phyloP scores from a whole-genome alignment of 92 coral and sea anemone species.

The Palythoa grandis region DNA sequence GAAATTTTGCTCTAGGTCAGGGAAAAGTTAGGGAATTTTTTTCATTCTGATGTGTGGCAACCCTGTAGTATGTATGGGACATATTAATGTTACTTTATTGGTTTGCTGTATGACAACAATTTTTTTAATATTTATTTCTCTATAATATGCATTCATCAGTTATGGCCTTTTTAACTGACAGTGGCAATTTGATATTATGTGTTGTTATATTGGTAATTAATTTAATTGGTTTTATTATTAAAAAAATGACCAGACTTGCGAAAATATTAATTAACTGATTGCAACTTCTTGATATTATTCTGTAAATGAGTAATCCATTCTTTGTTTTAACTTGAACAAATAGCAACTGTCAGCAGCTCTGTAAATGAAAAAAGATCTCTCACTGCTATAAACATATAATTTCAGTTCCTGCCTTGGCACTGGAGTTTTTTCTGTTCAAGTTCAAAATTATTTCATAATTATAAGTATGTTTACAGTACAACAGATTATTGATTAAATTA shows the following conservation, averaged over 20 bases:
- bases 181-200: neutral
- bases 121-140: neutral
- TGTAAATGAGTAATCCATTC: neutral
- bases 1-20: too few relatives aligned
- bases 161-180: neutral
- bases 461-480: neutral
- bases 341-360: conserved; percentile 2
- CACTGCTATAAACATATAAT: conserved; percentile 10
- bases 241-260: neutral
- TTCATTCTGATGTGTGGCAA: too few relatives aligned
- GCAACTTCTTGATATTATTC: conserved; percentile 2
- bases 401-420: neutral
- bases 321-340: neutral
- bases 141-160: neutral
- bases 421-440: conserved; percentile 6
- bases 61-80: too few relatives aligned
- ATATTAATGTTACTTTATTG: too few relatives aligned
- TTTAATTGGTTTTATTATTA: neutral
- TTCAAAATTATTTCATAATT: conserved; percentile 2
- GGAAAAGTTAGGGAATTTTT: too few relatives aligned
- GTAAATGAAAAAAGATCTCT: neutral
- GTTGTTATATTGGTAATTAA: conserved; percentile 1
- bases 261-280: neutral
- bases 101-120: too few relatives aligned
- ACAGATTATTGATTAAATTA: neutral